These are phyloP conservation scores for Trichonephila inaurata DNA, from an alignment of 1,140 invertebrate species.

Conservation along the genomic window DNA sequence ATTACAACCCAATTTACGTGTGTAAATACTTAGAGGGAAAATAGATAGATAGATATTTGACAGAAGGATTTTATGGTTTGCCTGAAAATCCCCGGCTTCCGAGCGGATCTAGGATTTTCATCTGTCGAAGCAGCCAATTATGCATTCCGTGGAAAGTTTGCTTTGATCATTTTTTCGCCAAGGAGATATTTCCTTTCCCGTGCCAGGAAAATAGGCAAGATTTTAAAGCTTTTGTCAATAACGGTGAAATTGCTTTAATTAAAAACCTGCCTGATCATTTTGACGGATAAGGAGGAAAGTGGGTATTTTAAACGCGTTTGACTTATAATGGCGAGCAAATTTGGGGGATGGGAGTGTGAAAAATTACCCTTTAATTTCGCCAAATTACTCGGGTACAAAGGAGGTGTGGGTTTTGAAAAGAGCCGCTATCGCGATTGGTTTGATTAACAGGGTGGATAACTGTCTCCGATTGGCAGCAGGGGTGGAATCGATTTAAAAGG, in stretches of 20 bases:
- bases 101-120: neutral
- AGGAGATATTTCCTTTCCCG: neutral
- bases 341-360: neutral
- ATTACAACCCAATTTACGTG: slow-evolving; percentile 45
- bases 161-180: neutral
- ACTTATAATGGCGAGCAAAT: neutral
- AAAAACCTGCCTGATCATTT: neutral
- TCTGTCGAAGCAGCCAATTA: slow-evolving; percentile 23
- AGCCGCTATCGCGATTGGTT: neutral
- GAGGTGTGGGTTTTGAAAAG: neutral
- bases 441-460: neutral
- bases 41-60: slow-evolving; percentile 2
- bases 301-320: neutral
- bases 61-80: slow-evolving; percentile 2
- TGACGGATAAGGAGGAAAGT: neutral
- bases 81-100: neutral
- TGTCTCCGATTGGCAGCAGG: neutral
- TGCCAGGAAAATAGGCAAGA: neutral
- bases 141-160: neutral
- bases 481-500: neutral
- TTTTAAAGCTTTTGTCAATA: slow-evolving; percentile 39
- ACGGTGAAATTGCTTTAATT: slow-evolving; percentile 9
- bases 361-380: slow-evolving; percentile 26
- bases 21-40: neutral
- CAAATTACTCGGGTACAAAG: slow-evolving; percentile 8